Evolutionary conservation across 1,140 invertebrate genomes (phyloP), one percentile per base, ranked within the genome.

Genomic region (Bombus breviceps): DNA sequence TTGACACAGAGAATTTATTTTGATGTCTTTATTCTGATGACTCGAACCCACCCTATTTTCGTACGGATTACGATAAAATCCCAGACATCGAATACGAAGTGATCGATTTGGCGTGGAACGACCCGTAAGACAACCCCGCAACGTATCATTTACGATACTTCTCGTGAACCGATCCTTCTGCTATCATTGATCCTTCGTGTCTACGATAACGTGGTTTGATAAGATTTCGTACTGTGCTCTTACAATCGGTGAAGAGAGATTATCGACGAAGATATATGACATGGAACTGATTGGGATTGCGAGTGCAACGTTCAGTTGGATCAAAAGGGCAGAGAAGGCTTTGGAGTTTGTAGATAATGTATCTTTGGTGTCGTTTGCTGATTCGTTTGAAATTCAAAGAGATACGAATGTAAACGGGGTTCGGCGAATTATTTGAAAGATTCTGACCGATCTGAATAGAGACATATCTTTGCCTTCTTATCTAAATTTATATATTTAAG

Each of bases 181-280:
- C 15, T 18, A 22, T 37, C 37, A 32, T n/a, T 32, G 37, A 57
- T 53, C n/a, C 37, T 62, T 25, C 53, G 28, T 37, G 79, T 22
- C 28, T 43, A 62, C 59, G 41, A 81, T 15, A 13, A 13, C 8
- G 10, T 22, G 43, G 12, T 25, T n/a, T 28, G 80, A 81, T 74
- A 62, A 41, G n/a, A 39, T 59, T 64, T 32, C 1, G 2, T 47
- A n/a, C 32, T 47, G 41, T 47, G 41, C 59, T 41, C 22, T 62
- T 62, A 62, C 12, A 62, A 62, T 32, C 34, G n/a, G 2, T 62
- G 53, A 73, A 81, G 34, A 37, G 53, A 72, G 80, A 73, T 74
- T 62, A 62, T 74, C 53, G 53, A n/a, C 37, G n/a, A 43, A 79
- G 39, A 47, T 66, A 43, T 25, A 34, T 47, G 64, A 5, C n/a